Conservation (phyloP, 2,797 vertebrate species). For the Poeciliopsis infans region DNA sequence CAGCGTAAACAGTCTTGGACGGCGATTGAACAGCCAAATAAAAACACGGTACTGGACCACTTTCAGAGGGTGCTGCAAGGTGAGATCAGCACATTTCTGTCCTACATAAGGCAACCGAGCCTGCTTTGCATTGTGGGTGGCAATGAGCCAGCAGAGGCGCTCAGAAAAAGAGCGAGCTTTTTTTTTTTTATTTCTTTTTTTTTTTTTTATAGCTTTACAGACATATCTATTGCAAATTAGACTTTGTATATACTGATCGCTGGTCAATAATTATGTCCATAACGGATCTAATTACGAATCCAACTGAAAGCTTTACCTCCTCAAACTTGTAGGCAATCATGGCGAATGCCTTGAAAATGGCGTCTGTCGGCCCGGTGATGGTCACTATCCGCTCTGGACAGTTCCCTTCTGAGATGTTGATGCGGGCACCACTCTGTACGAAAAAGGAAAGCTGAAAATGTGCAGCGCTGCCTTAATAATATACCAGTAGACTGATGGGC, state of each 20-base stretch:
- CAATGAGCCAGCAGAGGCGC: slow-evolving; percentile 22
- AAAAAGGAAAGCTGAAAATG: background rate
- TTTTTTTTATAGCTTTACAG: background rate
- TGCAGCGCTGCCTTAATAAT: background rate
- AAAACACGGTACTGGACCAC: slow-evolving; percentile 50
- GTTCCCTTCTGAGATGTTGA: slow-evolving; percentile 98
- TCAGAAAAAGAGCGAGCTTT: background rate
- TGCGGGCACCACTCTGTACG: slow-evolving; percentile 91
- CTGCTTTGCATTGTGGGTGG: slow-evolving; percentile 57
- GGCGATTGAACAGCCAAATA: slow-evolving; percentile 32
- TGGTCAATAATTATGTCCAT: background rate
- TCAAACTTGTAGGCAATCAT: slow-evolving; percentile 99
- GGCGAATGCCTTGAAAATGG: slow-evolving; percentile 98
- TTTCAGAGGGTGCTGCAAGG: slow-evolving; percentile 63
- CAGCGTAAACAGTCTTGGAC: slow-evolving; percentile 15
- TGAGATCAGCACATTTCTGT: slow-evolving; percentile 66
- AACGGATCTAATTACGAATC: too few species aligned
- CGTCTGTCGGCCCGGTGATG: slow-evolving; percentile 96
- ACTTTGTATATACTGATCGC: background rate
- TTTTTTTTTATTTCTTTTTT: too few species aligned
- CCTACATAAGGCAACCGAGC: slow-evolving; percentile 41
- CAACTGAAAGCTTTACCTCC: slow-evolving; percentile 81
- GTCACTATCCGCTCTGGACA: slow-evolving; percentile 97
- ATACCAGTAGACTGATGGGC: background rate
- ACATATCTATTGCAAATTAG: background rate